Percentiles rank a stretch among this genome's conserved stretches.
These are phyloP conservation scores for Luperina nickerlii DNA, from an alignment of 2,888 invertebrate genomes.

Conservation along the genomic window DNA sequence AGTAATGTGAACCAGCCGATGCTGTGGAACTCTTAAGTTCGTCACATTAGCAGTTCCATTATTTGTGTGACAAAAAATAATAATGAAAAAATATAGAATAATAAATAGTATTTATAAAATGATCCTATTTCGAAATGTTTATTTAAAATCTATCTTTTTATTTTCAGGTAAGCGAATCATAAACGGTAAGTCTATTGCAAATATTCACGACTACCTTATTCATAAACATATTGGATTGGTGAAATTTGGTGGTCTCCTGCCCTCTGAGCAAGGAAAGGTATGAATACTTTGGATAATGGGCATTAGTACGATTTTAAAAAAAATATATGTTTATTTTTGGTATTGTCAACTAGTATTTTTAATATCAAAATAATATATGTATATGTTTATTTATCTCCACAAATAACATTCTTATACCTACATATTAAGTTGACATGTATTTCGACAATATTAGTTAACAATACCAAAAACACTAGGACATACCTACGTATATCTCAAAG, in stretches of 20 bases:
- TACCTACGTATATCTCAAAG: constrained; percentile 61
- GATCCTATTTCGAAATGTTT: background rate
- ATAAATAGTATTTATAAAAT: background rate
- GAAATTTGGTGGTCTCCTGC: background rate
- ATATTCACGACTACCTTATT: background rate
- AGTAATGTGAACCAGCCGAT: background rate
- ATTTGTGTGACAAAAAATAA: background rate
- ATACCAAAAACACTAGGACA: background rate
- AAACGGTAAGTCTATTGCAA: constrained; percentile 32
- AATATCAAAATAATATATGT: too few species aligned
- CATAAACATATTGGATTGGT: background rate
- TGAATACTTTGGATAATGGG: background rate
- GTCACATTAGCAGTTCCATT: background rate
- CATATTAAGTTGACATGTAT: too few species aligned
- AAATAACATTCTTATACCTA: too few species aligned
- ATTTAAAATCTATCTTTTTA: background rate
- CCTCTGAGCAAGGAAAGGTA: background rate
- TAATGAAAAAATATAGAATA: background rate
- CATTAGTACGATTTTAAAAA: background rate
- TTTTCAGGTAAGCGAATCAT: constrained; percentile 54
- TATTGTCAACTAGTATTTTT: too few species aligned
- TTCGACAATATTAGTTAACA: constrained; percentile 3
- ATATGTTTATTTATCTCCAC: too few species aligned
- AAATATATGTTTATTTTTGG: too few species aligned
- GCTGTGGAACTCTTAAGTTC: background rate